These are phyloP conservation scores for Chondrilla cf. caribensis DNA, from an alignment of 37 sponge, comb jelly and placozoan genomes.

Conservation along the genomic window DNA sequence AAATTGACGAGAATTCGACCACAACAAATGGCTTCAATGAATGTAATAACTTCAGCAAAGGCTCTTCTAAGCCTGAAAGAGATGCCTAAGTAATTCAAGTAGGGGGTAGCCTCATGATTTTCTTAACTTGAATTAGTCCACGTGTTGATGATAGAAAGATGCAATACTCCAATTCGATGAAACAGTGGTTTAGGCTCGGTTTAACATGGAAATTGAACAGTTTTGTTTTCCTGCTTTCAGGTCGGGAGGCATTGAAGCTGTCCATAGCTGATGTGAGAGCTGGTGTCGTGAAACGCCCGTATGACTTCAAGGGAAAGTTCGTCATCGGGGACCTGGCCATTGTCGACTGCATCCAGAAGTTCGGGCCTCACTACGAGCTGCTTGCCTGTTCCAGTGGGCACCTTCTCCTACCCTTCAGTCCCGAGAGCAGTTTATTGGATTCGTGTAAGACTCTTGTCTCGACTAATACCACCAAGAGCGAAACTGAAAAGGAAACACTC, in stretches of 20 bases:
- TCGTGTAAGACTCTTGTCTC: neutral
- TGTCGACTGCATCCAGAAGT: constrained; percentile 75
- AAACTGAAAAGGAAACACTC: neutral
- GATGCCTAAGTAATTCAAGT: too few relatives aligned
- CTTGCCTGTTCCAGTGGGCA: constrained; percentile 64
- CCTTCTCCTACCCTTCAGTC: neutral
- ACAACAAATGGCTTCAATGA: too few relatives aligned
- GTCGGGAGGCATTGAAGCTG: constrained; percentile 43
- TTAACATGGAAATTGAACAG: too few relatives aligned
- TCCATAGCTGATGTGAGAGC: constrained; percentile 49
- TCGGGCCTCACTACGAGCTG: constrained; percentile 82
- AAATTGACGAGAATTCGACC: too few relatives aligned
- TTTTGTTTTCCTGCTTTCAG: constrained; percentile 40
- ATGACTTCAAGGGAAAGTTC: constrained; percentile 41
- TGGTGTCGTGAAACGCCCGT: constrained; percentile 52
- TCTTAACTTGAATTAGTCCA: too few relatives aligned
- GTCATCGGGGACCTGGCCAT: constrained; percentile 70
- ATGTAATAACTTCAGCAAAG: too few relatives aligned
- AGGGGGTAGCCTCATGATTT: too few relatives aligned
- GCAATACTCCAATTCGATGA: too few relatives aligned
- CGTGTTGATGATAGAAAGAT: too few relatives aligned
- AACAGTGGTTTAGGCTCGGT: too few relatives aligned
- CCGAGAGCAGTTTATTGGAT: neutral
- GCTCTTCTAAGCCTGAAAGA: too few relatives aligned
- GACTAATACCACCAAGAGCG: neutral